These are phyloP conservation scores for Caenorhabditis sp. DNA, from an alignment of 2,888 invertebrate species.

Conservation along the genomic window DNA sequence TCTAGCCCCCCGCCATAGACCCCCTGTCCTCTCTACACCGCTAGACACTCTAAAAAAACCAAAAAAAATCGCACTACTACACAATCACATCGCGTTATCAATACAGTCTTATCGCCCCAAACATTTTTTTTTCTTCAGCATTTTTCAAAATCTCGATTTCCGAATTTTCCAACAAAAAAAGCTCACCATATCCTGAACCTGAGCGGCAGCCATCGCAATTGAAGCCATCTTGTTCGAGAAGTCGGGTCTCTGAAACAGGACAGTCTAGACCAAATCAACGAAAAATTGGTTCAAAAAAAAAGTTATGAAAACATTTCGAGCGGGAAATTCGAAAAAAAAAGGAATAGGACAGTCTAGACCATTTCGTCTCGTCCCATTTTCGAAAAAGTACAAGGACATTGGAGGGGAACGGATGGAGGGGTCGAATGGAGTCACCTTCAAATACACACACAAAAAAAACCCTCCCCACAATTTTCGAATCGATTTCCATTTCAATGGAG, in stretches of 20 bases:
- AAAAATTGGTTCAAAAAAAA: no score
- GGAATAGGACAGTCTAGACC: no score
- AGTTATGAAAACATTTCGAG: conserved; percentile 21
- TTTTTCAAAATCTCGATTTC: neutral
- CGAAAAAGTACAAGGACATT: neutral
- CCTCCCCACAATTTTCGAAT: conserved; percentile 1
- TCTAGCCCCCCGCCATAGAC: no score
- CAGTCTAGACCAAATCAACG: no score
- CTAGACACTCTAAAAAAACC: no score
- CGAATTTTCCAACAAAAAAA: neutral
- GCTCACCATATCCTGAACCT: conserved; percentile 57
- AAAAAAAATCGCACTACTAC: no score
- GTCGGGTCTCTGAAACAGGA: no score
- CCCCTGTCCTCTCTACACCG: no score
- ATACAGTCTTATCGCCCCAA: no score
- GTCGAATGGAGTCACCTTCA: conserved; percentile 1
- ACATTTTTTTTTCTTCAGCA: neutral
- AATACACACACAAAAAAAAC: conserved; percentile 10
- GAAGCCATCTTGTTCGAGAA: conserved; percentile 29
- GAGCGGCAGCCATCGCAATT: conserved; percentile 36
- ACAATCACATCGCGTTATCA: no score
- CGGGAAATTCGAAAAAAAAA: neutral
- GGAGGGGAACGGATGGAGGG: no score
- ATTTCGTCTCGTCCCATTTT: no score
- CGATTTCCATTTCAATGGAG: conserved; percentile 11